Evolutionary conservation across 2,113 vertebrate genomes (phyloP).

Genomic region (Narcine bancroftii): DNA sequence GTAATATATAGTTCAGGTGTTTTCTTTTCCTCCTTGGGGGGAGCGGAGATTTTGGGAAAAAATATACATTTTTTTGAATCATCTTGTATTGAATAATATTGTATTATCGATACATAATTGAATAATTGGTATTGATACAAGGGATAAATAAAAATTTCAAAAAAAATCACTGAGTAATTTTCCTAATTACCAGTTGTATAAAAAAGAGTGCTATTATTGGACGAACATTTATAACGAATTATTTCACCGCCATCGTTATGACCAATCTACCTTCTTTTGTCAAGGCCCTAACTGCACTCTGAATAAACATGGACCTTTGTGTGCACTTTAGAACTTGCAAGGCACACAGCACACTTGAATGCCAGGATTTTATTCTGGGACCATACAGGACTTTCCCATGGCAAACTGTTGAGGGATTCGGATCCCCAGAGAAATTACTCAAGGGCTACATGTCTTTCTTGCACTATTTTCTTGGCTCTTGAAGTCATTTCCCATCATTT

Average conservation of each 20-base stretch:
- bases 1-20: too few species aligned
- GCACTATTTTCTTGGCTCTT: not conserved
- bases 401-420: not conserved
- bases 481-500: constrained; percentile 23
- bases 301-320: not conserved
- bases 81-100: too few species aligned
- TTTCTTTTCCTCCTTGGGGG: too few species aligned
- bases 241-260: not conserved
- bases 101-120: too few species aligned
- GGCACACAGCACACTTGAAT: not conserved
- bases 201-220: not conserved
- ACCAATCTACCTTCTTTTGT: not conserved
- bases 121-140: too few species aligned
- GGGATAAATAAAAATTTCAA: too few species aligned
- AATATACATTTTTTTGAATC: too few species aligned
- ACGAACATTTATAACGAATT: not conserved
- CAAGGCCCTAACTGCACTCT: too few species aligned
- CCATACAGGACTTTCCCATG: constrained; percentile 18
- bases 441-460: not conserved
- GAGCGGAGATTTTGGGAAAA: too few species aligned
- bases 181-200: not conserved
- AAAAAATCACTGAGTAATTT: not conserved
- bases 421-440: constrained; percentile 3
- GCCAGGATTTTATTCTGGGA: constrained; percentile 21
- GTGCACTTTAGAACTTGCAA: not conserved